Percentiles rank a stretch among this genome's conserved stretches.
Evolutionary conservation across 1,140 invertebrate species (phyloP).

Genomic region (Atta texana): DNA sequence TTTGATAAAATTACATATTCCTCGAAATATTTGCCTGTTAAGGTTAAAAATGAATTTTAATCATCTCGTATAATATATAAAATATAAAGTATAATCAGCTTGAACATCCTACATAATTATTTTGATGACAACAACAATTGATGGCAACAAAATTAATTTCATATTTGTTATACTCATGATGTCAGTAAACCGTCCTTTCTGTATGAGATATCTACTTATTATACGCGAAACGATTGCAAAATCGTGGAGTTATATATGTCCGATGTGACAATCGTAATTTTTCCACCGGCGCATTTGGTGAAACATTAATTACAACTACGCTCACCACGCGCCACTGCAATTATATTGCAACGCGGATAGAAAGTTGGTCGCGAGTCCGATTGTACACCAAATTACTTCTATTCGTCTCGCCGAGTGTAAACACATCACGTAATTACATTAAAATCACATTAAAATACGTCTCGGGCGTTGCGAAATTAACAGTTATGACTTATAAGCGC

Average conservation of each 20-base stretch:
- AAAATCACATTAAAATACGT: conserved; percentile 57
- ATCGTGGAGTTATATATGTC: neutral
- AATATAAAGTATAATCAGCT: too few relatives aligned
- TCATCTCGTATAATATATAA: too few relatives aligned
- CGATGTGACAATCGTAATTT: conserved; percentile 24
- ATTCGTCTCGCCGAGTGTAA: conserved; percentile 47
- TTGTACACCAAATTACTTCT: conserved; percentile 39
- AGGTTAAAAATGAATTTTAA: too few relatives aligned
- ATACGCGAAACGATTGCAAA: neutral
- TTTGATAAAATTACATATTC: too few relatives aligned
- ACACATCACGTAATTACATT: conserved; percentile 60
- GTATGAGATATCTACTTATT: neutral
- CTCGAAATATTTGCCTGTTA: too few relatives aligned
- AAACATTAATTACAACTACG: conserved; percentile 47
- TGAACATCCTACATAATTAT: too few relatives aligned
- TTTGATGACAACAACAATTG: too few relatives aligned
- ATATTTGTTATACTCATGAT: too few relatives aligned
- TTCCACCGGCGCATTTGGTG: neutral
- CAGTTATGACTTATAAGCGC: conserved; percentile 43
- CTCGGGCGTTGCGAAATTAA: conserved; percentile 48
- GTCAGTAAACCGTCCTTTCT: too few relatives aligned
- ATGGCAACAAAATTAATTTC: too few relatives aligned
- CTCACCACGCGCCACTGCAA: conserved; percentile 14
- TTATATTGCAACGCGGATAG: conserved; percentile 45
- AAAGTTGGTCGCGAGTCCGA: conserved; percentile 52